These are phyloP conservation scores for Callipepla californica DNA, from an alignment of 2,113 vertebrate genomes.

Conservation along the genomic window DNA sequence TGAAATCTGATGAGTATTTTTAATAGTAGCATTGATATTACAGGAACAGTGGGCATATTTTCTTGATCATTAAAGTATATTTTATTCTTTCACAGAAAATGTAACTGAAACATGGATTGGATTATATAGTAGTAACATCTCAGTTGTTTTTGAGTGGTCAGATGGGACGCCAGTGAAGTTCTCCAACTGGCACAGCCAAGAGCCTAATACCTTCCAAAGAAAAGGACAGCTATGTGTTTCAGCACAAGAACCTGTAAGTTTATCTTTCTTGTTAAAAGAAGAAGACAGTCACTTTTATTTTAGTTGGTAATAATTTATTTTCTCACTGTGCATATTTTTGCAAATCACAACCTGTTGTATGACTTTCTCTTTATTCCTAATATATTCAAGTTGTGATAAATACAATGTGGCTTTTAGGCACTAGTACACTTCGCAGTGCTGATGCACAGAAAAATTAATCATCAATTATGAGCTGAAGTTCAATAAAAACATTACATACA, in stretches of 20 bases:
- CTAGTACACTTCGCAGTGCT: background rate
- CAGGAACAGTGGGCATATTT: background rate
- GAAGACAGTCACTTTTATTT: background rate
- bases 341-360: background rate
- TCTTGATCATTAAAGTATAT: constrained; percentile 4
- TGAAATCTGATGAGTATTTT: background rate
- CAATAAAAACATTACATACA: background rate
- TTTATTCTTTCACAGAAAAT: constrained; percentile 77
- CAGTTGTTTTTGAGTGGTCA: constrained; percentile 86
- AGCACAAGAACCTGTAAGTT: constrained; percentile 83
- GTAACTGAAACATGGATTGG: constrained; percentile 89
- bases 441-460: background rate
- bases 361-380: background rate
- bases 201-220: constrained; percentile 80
- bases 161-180: constrained; percentile 83
- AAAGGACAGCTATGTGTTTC: constrained; percentile 83
- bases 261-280: background rate
- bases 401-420: background rate
- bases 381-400: background rate
- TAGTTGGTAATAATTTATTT: background rate
- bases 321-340: background rate
- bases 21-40: background rate
- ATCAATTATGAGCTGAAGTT: background rate
- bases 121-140: constrained; percentile 78
- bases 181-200: constrained; percentile 87